phyloP scores from a whole-genome alignment of 2,888 invertebrate genomes.

The Acleris sparsana region DNA sequence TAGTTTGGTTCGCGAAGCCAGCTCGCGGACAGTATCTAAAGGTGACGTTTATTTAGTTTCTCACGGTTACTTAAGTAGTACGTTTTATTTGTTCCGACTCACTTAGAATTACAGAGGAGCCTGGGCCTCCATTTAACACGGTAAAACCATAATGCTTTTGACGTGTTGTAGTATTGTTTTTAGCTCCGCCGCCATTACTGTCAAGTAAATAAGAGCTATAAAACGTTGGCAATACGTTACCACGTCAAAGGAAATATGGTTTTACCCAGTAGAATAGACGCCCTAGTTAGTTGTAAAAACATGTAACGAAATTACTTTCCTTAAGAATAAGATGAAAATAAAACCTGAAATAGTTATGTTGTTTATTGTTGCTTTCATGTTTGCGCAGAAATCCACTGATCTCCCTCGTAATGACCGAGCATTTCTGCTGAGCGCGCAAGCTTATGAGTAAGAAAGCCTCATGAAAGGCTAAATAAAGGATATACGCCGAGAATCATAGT shows the following conservation, averaged over 20 bases:
- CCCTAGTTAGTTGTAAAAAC: not conserved
- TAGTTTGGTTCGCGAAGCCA: slow-evolving; percentile 15
- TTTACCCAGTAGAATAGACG: not conserved
- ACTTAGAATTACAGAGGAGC: no score
- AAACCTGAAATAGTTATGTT: not conserved
- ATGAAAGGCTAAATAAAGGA: slow-evolving; percentile 42
- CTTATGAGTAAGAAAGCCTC: slow-evolving; percentile 32
- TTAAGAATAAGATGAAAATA: not conserved
- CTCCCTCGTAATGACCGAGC: slow-evolving; percentile 18
- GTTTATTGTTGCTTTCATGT: slow-evolving; percentile 7
- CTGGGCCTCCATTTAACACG: no score
- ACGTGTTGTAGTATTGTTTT: no score
- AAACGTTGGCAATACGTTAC: no score
- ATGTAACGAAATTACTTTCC: not conserved
- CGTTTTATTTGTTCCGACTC: no score
- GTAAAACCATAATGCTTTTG: no score
- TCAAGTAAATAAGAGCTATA: no score
- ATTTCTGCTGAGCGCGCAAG: slow-evolving; percentile 25
- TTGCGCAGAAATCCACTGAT: slow-evolving; percentile 16
- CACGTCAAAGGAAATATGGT: not conserved
- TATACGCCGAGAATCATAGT: slow-evolving; percentile 42
- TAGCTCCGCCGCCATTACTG: no score
- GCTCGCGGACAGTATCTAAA: slow-evolving; percentile 10
- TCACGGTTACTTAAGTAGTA: not conserved
- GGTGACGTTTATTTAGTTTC: not conserved